A percentile compares a stretch with the other conserved stretches of the same genome.
Evolutionary conservation across 92 coral and sea anemone species (phyloP).

Genomic region (Porites lobata): DNA sequence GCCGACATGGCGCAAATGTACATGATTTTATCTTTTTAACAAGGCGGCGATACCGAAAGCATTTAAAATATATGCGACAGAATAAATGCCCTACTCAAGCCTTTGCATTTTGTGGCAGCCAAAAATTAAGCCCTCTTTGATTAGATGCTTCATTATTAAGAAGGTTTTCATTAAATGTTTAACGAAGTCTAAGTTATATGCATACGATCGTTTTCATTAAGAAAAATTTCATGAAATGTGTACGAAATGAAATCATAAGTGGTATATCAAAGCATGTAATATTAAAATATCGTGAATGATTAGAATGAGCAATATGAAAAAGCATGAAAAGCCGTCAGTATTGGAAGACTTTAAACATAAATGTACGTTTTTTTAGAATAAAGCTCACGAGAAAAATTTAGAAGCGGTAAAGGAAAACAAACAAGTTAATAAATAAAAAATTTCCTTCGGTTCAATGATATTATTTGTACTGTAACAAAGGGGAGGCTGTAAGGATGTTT

Average conservation of each 20-base stretch:
- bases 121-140: slow-evolving; percentile 1
- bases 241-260: neutral
- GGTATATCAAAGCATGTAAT: slow-evolving; percentile 18
- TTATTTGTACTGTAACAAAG: slow-evolving; percentile 34
- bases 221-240: slow-evolving; percentile 13
- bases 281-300: slow-evolving; percentile 30
- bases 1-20: slow-evolving; percentile 22
- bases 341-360: slow-evolving; percentile 4
- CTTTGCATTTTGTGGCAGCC: neutral
- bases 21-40: slow-evolving; percentile 5
- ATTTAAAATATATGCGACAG: slow-evolving; percentile 22
- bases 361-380: slow-evolving; percentile 1
- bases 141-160: neutral
- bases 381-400: neutral
- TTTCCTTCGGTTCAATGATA: slow-evolving; percentile 27
- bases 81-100: slow-evolving; percentile 4
- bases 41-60: slow-evolving; percentile 17
- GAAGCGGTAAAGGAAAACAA: neutral
- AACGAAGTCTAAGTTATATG: neutral
- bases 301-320: slow-evolving; percentile 28
- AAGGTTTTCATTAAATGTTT: slow-evolving; percentile 10
- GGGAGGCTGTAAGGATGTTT: slow-evolving; percentile 35
- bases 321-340: slow-evolving; percentile 1
- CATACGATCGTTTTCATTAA: neutral
- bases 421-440: slow-evolving; percentile 6